Base-by-base conservation (phyloP, 2,113 vertebrate genomes). In the Tachycineta bicolor region DNA sequence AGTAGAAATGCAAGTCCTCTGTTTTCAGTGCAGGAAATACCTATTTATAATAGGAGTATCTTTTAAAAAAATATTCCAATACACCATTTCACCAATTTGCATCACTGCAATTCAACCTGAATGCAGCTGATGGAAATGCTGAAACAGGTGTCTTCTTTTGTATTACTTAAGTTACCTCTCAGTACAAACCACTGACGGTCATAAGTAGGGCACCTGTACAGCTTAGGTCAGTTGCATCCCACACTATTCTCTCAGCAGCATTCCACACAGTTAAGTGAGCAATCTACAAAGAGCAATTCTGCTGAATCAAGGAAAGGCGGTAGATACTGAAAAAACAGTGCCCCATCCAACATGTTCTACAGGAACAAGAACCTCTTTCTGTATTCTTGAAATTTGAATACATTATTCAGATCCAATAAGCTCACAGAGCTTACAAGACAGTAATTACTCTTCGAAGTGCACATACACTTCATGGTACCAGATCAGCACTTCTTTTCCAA, bases 1-100 rank as follows among this genome's bases (percentile, higher is more conserved):
- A 68, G 18, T 0, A 82, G 62, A 78, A 89, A 77, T 12, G 31
- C 0, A 0, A 74, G 8, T 10, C 10, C 31, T 63, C 53, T 9
- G 13, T 17, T 52, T 60, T 56, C 37, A 81, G 33, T 21, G 13
- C 25, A 78, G 20, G 18, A 84, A 88, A 77, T 26, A 10, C 8
- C 37, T 56, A 23, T 23, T 67, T 77, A 13, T 55, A 80, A 34
- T 9, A 6, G 9, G 8, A 83, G 2, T 34, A 55, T 20, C 7
- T 70, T 70, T 3, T 2, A 34, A 67, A 63, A 63, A 39, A 46
- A 23, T 8, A 74, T 19, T 84, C 22, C 21, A 78, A 82, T 41
- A 44, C 15, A 16, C 43, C 31, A 33, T 62, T 91, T 81, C 56
- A 92, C 49, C 34, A 55, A 10, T 3, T 63, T 58, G 10, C 3